Conservation (phyloP, 2,113 vertebrate species). For the Anhinga rufa region DNA sequence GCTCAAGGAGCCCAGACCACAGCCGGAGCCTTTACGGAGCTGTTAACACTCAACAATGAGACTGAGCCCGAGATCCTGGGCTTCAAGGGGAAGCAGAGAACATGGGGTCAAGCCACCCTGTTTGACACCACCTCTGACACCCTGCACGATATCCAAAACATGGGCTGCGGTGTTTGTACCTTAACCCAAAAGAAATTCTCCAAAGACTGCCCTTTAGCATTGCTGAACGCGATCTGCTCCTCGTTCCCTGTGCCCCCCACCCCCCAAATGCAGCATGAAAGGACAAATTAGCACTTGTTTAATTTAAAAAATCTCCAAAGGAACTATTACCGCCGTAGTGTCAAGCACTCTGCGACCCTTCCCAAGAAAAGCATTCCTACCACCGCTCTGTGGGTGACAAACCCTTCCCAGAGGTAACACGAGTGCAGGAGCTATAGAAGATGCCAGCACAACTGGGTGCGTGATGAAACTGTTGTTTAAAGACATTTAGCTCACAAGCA, state of each 20-base stretch:
- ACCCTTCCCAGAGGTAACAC: neutral
- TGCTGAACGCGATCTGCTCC: fast-evolving
- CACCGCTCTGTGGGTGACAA: fast-evolving
- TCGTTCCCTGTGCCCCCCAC: too few relatives aligned
- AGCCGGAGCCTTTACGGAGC: neutral
- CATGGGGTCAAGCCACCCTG: neutral
- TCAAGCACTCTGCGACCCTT: neutral
- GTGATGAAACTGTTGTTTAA: neutral
- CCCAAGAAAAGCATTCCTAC: neutral
- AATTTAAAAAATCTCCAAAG: neutral
- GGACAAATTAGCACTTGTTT: neutral
- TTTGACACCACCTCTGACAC: neutral
- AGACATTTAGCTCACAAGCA: neutral
- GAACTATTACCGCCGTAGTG: neutral
- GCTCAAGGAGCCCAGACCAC: neutral
- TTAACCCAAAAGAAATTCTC: neutral
- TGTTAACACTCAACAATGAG: neutral
- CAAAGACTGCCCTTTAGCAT: neutral
- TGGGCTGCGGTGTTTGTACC: neutral
- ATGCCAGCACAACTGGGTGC: neutral
- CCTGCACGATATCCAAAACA: neutral
- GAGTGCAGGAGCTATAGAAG: neutral
- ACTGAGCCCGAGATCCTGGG: neutral
- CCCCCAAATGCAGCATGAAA: neutral
- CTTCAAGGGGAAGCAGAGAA: neutral